Base-by-base conservation (phyloP, 2,888 invertebrate species). In the Drosophila picticornis region DNA sequence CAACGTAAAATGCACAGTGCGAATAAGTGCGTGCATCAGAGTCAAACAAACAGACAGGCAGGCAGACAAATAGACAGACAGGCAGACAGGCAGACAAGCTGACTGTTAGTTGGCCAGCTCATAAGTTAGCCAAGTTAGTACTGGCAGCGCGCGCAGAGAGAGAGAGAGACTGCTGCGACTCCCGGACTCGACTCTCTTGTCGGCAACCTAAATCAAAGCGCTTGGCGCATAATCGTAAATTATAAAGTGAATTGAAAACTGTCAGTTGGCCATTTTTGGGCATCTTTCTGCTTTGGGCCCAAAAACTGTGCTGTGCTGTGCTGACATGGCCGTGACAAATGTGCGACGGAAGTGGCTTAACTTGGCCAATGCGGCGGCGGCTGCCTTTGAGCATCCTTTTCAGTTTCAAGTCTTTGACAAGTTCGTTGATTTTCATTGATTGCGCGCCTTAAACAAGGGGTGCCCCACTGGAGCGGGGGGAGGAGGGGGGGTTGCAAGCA, bases 191-290 rank as follows among this genome's bases (percentile, higher is more conserved):
- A n/a, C n/a, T 22, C 67, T 58, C 63, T 73, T 53, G 65, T 34
- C 58, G 64, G 65, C 88, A 77, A 86, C 87, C 87, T 88, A 87
- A 88, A 85, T 85, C 85, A 88, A 88, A 80, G 73, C 87, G 75
- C 63, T 36, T 53, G 57, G 57, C 67, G 74, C 83, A 80, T 77
- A 81, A 82, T 86, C 86, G 88, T 86, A 86, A 86, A 86, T 86
- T 86, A 86, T 89, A 83, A 25, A 80, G 76, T 74, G 76, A 70
- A 63, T 80, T 80, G 80, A 58, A 62, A 70, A 74, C 72, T 77
- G 76, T 73, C 27, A 40, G 10, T 25, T 46, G 57, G 63, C 60
- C 85, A 86, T 84, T 82, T 86, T 86, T 86, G 85, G 88, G 72
- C 57, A 57, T 51, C 57, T 55, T 68, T 34, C 13, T 53, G 19